Percentiles rank a stretch among this genome's conserved stretches.
These are phyloP conservation scores for Popillia japonica DNA, from an alignment of 1,140 invertebrate genomes.

Conservation along the genomic window DNA sequence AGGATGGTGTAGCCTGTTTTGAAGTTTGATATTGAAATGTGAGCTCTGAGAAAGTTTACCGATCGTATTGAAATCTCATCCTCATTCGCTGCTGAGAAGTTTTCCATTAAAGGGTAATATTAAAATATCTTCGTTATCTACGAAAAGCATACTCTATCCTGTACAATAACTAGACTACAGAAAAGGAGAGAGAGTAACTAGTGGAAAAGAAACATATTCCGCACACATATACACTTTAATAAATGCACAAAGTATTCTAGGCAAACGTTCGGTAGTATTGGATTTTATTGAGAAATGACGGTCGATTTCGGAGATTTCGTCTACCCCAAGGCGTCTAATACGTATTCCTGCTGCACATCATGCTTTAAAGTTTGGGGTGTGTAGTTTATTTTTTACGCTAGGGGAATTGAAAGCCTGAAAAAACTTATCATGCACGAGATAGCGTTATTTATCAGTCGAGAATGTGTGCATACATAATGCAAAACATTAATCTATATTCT, in stretches of 20 bases:
- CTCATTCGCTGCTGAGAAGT: no score
- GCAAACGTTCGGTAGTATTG: neutral
- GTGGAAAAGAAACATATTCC: neutral
- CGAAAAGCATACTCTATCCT: no score
- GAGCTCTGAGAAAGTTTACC: no score
- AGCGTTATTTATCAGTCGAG: neutral
- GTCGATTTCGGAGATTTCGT: neutral
- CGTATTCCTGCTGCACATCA: neutral
- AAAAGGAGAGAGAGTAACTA: no score
- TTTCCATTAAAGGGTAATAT: no score
- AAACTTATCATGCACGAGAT: neutral
- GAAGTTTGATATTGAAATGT: no score
- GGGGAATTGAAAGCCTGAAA: neutral
- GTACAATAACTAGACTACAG: no score
- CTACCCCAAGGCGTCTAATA: neutral
- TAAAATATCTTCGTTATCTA: no score
- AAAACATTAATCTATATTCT: no score
- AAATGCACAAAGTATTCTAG: neutral
- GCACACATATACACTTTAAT: conserved; percentile 10
- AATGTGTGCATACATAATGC: neutral
- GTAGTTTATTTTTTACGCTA: conserved; percentile 18
- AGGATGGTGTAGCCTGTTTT: no score
- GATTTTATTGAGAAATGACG: conserved; percentile 25
- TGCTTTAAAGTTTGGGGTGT: neutral
- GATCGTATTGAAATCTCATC: no score